Evolutionary conservation across 1,140 invertebrate species (phyloP), one percentile per base, ranked within the genome.

Genomic region (Monochamus saltuarius): DNA sequence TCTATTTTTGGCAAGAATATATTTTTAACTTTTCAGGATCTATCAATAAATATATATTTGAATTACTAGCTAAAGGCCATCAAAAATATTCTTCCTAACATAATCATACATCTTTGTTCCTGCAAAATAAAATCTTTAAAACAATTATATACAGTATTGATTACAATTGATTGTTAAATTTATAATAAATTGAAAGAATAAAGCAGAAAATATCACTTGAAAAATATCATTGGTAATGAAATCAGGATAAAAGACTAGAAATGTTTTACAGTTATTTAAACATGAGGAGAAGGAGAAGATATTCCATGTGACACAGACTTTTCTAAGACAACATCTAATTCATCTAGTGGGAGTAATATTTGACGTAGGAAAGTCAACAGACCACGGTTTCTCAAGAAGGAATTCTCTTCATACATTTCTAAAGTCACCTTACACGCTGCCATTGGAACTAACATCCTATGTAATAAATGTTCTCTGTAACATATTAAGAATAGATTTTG

Each of bases 321-420:
- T 79, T 98, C 96, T 14, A 98, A 81, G 45, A 89, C 86, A 66
- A 99, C 93, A 70, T 95, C 88, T 72, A 96, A 95, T 67, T 98
- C 94, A 70, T 94, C 90, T 7, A 99, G 81, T 4, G 94, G 92
- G 62, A 92, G 87, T 22, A 99, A 82, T 69, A 98, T 94, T 78
- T 98, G 92, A 62, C 92, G 84, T 11, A 99, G 83, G 78, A 96
- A 97, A 61, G 89, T 91, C 35, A 94, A 83, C 36, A 96, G 81
- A 55, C 86, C 86, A 45, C 87, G 82, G 72, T 94, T 92, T 53
- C 95, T 83, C 29, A 99, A 78, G 78, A 99, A 98, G 45, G 95
- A 97, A 62, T 89, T 85, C 72, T 97, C 95, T 74, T 98, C 95
- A 70, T 97, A 99, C 92, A 98, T 95, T 70, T 95, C 92, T 3